These are phyloP conservation scores for Monoplex corrugatus DNA, from an alignment of 2,888 invertebrate species.

Conservation along the genomic window DNA sequence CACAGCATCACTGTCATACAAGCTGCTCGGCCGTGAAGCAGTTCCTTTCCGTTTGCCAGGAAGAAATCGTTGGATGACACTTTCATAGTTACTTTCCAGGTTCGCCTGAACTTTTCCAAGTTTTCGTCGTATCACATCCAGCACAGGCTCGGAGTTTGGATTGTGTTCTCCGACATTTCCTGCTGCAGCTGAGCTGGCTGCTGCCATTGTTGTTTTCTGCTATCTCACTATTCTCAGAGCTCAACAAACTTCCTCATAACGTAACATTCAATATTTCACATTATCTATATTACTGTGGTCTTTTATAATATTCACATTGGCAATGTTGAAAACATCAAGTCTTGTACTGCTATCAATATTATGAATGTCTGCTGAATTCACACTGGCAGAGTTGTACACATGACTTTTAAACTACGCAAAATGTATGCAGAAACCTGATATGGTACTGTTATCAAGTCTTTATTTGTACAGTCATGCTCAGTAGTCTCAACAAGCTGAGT, in stretches of 20 bases:
- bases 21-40: constrained; percentile 39
- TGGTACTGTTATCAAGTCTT: no score
- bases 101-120: constrained; percentile 59
- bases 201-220: constrained; percentile 56
- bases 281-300: no score
- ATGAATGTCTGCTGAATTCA: no score
- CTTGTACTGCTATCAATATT: no score
- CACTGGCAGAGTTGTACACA: no score
- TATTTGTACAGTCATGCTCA: no score
- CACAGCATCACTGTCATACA: constrained; percentile 45
- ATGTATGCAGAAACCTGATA: no score
- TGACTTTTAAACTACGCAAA: no score
- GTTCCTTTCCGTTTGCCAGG: constrained; percentile 45
- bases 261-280: no score
- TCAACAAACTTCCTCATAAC: constrained; percentile 51
- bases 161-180: constrained; percentile 46
- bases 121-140: constrained; percentile 67
- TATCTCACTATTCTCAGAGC: constrained; percentile 9
- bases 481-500: no score
- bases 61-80: constrained; percentile 60
- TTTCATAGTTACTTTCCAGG: constrained; percentile 58
- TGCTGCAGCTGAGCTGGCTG: constrained; percentile 44
- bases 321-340: no score
- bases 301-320: no score
- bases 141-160: constrained; percentile 61